These are phyloP conservation scores for Cheilinus undulatus DNA, from an alignment of 2,113 vertebrate species.

Conservation along the genomic window DNA sequence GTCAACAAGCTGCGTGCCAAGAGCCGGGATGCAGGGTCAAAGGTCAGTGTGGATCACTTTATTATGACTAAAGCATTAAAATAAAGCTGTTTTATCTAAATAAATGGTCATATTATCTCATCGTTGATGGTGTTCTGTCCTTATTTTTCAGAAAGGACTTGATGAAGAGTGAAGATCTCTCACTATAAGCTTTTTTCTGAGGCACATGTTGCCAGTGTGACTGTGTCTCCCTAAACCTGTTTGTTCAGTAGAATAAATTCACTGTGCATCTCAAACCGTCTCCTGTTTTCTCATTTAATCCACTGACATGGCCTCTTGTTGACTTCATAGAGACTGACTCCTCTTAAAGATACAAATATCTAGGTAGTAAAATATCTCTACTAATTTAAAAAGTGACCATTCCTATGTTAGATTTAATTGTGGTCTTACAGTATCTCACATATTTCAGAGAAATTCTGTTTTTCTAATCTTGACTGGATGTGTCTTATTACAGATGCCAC, in stretches of 20 bases:
- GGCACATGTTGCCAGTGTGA: conserved; percentile 4
- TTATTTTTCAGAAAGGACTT: conserved; percentile 72
- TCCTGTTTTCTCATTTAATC: conserved; percentile 24
- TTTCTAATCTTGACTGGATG: too few relatives aligned
- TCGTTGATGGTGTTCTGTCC: neutral
- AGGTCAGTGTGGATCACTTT: conserved; percentile 59
- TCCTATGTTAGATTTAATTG: too few relatives aligned
- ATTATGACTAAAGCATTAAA: conserved; percentile 86
- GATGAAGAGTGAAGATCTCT: conserved; percentile 75
- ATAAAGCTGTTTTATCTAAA: conserved; percentile 66
- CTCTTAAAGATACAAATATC: too few relatives aligned
- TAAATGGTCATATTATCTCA: neutral
- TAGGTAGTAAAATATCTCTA: too few relatives aligned
- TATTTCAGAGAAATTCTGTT: too few relatives aligned
- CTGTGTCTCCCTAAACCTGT: conserved; percentile 54
- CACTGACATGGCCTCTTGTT: neutral
- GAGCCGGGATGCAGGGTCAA: conserved; percentile 76
- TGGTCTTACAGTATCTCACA: too few relatives aligned
- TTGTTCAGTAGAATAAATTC: conserved; percentile 57
- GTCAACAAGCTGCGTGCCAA: conserved; percentile 83
- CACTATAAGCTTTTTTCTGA: conserved; percentile 20
- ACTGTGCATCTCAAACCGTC: conserved; percentile 32
- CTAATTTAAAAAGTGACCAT: too few relatives aligned
- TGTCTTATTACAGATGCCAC: too few relatives aligned
- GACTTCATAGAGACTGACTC: neutral